These are phyloP conservation scores for Metellina segmentata DNA, from an alignment of 2,888 invertebrate species.

Conservation along the genomic window DNA sequence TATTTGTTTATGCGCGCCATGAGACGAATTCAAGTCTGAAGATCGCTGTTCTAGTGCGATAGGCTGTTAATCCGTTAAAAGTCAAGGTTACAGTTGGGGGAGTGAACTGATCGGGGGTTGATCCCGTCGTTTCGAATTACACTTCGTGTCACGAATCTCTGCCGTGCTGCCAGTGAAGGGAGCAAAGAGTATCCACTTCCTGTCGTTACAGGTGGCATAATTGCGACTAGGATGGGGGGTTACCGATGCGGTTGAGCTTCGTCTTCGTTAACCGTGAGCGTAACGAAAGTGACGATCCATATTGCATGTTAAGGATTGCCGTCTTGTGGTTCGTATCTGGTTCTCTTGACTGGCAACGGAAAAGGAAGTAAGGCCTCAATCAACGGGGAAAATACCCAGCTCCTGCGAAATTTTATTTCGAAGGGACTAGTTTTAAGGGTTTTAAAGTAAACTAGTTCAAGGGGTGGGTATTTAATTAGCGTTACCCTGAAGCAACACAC, in stretches of 20 bases:
- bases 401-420: background rate
- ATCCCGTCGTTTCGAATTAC: background rate
- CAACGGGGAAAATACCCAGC: background rate
- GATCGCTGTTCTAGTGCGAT: too few relatives aligned
- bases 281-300: constrained; percentile 27
- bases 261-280: constrained; percentile 8
- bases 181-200: constrained; percentile 1
- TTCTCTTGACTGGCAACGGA: background rate
- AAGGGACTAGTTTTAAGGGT: too few relatives aligned
- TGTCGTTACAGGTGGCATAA: constrained; percentile 24
- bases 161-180: background rate
- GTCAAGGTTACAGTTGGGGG: too few relatives aligned
- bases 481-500: too few relatives aligned
- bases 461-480: too few relatives aligned
- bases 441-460: too few relatives aligned
- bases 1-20: too few relatives aligned
- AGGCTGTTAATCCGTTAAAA: too few relatives aligned
- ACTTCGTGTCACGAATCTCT: background rate
- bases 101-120: too few relatives aligned
- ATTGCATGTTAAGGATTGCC: constrained; percentile 16
- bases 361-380: background rate
- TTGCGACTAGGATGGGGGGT: constrained; percentile 8
- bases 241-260: constrained; percentile 25
- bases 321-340: background rate
- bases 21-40: too few relatives aligned